Evolutionary conservation across 1,140 invertebrate species (phyloP).

Genomic region (Bactericera cockerelli): DNA sequence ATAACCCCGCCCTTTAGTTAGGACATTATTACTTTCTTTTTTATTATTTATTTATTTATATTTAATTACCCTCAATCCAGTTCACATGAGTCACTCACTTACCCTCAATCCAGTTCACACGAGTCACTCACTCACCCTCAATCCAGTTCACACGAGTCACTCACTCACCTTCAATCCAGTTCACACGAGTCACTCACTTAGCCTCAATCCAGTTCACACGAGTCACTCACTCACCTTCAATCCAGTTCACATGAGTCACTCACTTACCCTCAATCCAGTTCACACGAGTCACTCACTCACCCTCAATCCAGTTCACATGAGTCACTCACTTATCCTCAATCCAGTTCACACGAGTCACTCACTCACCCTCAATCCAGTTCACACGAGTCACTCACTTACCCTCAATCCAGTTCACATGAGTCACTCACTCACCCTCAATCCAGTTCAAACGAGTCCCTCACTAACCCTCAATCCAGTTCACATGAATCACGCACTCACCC

Average conservation of each 20-base stretch:
- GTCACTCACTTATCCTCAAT: slow-evolving; percentile 98
- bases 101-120: no score
- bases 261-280: no score
- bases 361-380: slow-evolving; percentile 60
- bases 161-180: slow-evolving; percentile 55
- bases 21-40: no score
- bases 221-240: no score
- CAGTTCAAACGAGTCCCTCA: no score
- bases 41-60: no score
- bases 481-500: no score
- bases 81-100: slow-evolving; percentile 96
- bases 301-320: slow-evolving; percentile 73
- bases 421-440: slow-evolving; percentile 31
- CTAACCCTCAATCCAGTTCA: slow-evolving; percentile 66
- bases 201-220: slow-evolving; percentile 67
- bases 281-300: no score
- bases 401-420: slow-evolving; percentile 73
- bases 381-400: slow-evolving; percentile 96
- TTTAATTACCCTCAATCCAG: slow-evolving; percentile 47
- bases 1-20: no score
- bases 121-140: no score
- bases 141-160: slow-evolving; percentile 90
- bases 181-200: no score
- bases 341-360: no score
- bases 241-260: slow-evolving; percentile 90